Conservation (phyloP, 2,113 vertebrate species). For the Arvicanthis niloticus region DNA sequence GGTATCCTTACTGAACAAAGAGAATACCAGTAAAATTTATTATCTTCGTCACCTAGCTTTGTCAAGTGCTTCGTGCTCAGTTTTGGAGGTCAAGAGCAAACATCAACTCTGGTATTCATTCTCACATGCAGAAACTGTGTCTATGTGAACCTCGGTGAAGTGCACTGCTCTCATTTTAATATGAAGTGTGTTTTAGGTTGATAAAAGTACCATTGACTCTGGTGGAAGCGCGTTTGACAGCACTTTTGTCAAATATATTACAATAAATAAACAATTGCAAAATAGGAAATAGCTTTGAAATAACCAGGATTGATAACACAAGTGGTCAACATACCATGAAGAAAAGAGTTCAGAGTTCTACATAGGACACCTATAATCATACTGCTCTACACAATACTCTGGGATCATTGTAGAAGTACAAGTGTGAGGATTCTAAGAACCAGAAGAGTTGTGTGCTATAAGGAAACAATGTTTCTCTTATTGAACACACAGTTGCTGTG, state of each 20-base stretch:
- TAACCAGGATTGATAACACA: too few species aligned
- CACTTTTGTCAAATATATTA: neutral
- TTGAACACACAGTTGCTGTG: neutral
- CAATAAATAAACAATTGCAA: neutral
- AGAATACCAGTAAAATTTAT: neutral
- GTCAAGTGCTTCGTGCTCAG: conserved; percentile 37
- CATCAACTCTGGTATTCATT: neutral
- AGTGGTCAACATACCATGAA: neutral
- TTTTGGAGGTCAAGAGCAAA: neutral
- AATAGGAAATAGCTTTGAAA: neutral
- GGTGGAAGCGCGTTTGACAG: conserved; percentile 31
- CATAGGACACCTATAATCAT: too few species aligned
- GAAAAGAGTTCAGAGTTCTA: neutral
- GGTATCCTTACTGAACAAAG: neutral
- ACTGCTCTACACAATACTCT: too few species aligned
- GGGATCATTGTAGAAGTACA: neutral
- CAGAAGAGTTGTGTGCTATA: too few species aligned
- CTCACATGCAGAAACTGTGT: neutral
- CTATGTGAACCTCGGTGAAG: neutral
- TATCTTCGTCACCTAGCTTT: neutral
- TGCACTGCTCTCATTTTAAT: neutral
- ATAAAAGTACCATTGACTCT: neutral
- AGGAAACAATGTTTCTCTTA: neutral
- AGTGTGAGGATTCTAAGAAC: neutral
- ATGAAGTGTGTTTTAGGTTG: conserved; percentile 31